These are phyloP conservation scores for Corythoichthys intestinalis DNA, from an alignment of 2,113 vertebrate species.

Conservation along the genomic window DNA sequence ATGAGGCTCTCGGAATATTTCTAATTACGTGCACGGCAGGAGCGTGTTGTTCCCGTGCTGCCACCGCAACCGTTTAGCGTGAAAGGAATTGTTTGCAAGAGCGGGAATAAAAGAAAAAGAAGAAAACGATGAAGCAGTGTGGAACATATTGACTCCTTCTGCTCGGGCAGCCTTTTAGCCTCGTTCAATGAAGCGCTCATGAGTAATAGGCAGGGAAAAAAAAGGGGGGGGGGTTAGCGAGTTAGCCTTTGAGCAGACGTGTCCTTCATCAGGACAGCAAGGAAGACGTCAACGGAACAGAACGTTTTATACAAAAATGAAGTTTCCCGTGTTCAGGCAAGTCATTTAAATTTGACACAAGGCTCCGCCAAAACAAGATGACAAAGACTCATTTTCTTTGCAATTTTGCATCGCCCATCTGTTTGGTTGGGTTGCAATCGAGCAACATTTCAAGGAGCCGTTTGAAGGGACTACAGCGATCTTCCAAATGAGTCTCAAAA, in stretches of 20 bases:
- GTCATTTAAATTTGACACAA: not conserved
- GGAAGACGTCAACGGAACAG: not conserved
- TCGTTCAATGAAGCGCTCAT: slow-evolving; percentile 55
- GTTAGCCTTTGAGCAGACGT: slow-evolving; percentile 15
- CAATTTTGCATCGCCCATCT: not conserved
- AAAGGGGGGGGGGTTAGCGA: too few relatives aligned
- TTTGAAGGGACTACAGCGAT: not conserved
- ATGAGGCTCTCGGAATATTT: not conserved
- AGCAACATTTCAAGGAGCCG: not conserved
- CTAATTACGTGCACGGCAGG: not conserved
- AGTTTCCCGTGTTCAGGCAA: not conserved
- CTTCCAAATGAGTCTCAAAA: not conserved
- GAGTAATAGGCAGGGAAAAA: slow-evolving; percentile 49
- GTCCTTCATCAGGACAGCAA: slow-evolving; percentile 10
- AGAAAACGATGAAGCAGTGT: slow-evolving; percentile 15
- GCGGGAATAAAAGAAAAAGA: slow-evolving; percentile 4
- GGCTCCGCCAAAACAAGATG: too few relatives aligned
- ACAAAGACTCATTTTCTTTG: not conserved
- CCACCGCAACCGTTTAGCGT: not conserved
- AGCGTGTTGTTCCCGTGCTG: not conserved
- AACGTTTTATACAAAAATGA: not conserved
- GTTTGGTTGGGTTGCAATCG: not conserved
- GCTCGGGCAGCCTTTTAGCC: slow-evolving; percentile 61
- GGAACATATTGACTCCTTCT: slow-evolving; percentile 63
- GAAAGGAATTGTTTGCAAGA: slow-evolving; percentile 2